phyloP scores from a whole-genome alignment of 2,888 invertebrate genomes.

The Erynnis tages region DNA sequence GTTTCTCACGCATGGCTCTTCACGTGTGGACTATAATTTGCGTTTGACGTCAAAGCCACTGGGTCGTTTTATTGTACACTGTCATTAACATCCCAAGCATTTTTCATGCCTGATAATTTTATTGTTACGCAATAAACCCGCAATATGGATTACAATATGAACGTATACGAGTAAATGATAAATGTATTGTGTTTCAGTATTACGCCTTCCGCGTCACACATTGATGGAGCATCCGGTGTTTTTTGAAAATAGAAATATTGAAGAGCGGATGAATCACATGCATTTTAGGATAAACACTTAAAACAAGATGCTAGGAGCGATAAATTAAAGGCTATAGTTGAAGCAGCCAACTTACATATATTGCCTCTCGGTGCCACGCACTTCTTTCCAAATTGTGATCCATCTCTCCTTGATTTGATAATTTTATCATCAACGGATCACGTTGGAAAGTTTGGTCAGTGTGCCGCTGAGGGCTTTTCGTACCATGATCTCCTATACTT shows the following conservation, averaged over 20 bases:
- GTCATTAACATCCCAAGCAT: conserved; percentile 13
- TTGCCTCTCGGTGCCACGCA: too few relatives aligned
- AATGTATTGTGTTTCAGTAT: conserved; percentile 3
- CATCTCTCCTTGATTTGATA: too few relatives aligned
- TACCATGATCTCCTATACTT: too few relatives aligned
- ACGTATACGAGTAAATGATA: conserved; percentile 10
- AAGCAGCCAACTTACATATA: too few relatives aligned
- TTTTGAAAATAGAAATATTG: conserved; percentile 7
- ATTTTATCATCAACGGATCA: too few relatives aligned
- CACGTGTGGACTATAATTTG: conserved; percentile 29
- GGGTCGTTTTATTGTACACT: conserved; percentile 19
- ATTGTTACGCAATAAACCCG: conserved; percentile 16
- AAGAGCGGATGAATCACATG: conserved; percentile 7
- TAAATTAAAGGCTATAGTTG: too few relatives aligned
- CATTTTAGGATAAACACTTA: conserved; percentile 5
- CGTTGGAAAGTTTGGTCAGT: too few relatives aligned
- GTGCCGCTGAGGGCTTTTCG: too few relatives aligned
- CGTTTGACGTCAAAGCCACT: conserved; percentile 10
- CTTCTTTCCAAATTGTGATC: too few relatives aligned
- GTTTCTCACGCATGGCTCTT: conserved; percentile 35
- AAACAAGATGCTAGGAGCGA: too few relatives aligned
- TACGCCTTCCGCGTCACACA: conserved; percentile 11
- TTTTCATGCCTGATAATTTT: conserved; percentile 3
- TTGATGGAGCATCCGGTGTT: conserved; percentile 3
- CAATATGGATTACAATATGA: conserved; percentile 13